Percentiles rank a stretch among this genome's conserved stretches.
phyloP scores from a whole-genome alignment of 2,113 vertebrate genomes.

The Corvus cornix region DNA sequence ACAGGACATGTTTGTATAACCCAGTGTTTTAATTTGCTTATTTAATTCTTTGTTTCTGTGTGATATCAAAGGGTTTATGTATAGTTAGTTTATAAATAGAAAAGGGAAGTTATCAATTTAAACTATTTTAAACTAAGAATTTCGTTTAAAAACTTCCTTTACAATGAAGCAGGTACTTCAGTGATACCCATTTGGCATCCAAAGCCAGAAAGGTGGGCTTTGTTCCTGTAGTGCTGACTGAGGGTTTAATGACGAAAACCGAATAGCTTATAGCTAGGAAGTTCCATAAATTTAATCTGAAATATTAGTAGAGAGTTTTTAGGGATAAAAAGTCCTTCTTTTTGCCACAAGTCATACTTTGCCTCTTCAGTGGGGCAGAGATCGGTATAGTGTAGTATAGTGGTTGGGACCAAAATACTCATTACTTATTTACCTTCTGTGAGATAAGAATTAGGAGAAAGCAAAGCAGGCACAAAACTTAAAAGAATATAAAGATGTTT shows the following conservation, averaged over 20 bases:
- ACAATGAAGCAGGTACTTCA: not conserved
- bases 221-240: not conserved
- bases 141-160: not conserved
- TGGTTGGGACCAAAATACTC: too few relatives aligned
- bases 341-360: not conserved
- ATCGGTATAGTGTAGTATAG: too few relatives aligned
- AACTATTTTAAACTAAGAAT: not conserved
- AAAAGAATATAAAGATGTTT: too few relatives aligned
- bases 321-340: not conserved
- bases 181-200: not conserved
- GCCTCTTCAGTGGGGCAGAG: fast-evolving
- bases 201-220: not conserved
- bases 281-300: not conserved
- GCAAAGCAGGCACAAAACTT: too few relatives aligned
- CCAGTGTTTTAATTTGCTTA: not conserved
- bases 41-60: not conserved
- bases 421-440: too few relatives aligned
- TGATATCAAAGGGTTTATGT: not conserved
- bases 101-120: not conserved
- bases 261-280: not conserved
- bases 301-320: not conserved
- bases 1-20: not conserved
- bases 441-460: too few relatives aligned
- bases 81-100: not conserved
- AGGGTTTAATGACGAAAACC: not conserved